Percentiles rank a stretch among this genome's conserved stretches.
These are phyloP conservation scores for Catostylus mosaicus DNA, from an alignment of 30 jellyfish, hydroid and myxozoan species.

Conservation along the genomic window DNA sequence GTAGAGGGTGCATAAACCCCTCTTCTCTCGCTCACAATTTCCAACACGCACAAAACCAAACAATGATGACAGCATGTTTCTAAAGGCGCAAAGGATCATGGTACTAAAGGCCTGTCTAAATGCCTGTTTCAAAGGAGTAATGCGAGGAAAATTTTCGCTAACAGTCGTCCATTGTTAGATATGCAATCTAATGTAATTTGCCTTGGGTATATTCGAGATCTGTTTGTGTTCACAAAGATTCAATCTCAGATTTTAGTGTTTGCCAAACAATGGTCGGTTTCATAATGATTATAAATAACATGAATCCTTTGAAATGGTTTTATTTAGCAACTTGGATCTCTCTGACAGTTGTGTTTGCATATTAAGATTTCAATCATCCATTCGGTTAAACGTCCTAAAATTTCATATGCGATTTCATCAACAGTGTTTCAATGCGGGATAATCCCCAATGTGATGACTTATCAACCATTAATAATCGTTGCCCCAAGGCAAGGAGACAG, in stretches of 20 bases:
- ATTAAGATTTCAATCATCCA: constrained; percentile 2
- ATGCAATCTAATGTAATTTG: neutral
- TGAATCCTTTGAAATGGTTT: neutral
- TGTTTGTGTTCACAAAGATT: neutral
- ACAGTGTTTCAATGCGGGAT: too few relatives aligned
- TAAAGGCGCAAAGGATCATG: neutral
- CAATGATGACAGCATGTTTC: too few relatives aligned
- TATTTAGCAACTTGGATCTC: neutral
- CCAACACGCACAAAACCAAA: too few relatives aligned
- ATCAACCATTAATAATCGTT: too few relatives aligned
- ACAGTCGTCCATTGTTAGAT: neutral
- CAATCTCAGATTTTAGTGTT: neutral
- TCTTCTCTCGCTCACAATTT: too few relatives aligned
- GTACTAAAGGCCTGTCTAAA: neutral
- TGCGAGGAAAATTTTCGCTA: neutral
- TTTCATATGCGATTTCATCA: too few relatives aligned
- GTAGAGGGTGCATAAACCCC: too few relatives aligned
- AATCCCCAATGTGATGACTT: too few relatives aligned
- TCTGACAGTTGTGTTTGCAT: constrained; percentile 2
- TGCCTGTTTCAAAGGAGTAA: too few relatives aligned
- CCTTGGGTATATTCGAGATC: constrained; percentile 16
- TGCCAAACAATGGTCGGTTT: constrained; percentile 12
- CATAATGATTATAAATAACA: neutral
- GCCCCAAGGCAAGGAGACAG: too few relatives aligned
- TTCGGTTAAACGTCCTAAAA: neutral